Conservation (phyloP, 64 coral and sea anemone genomes). For the Montipora efflorescens region DNA sequence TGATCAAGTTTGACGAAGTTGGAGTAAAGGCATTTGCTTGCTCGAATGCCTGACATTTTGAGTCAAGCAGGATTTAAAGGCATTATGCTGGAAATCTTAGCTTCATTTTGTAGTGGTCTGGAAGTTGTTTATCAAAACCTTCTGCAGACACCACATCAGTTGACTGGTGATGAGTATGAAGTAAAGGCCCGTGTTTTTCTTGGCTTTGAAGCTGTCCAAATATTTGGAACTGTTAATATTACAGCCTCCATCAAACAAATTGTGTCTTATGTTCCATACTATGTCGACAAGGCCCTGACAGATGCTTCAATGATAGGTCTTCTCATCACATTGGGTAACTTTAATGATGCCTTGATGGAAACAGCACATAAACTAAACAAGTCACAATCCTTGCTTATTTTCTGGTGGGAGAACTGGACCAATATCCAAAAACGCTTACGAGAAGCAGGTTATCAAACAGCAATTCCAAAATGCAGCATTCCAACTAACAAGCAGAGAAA, state of each 20-base stretch:
- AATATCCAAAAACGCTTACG: not conserved
- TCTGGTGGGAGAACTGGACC: not conserved
- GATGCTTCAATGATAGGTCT: slow-evolving; percentile 56
- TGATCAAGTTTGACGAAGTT: slow-evolving; percentile 49
- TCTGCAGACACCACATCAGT: slow-evolving; percentile 24
- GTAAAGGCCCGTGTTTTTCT: not conserved
- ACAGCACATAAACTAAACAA: slow-evolving; percentile 42
- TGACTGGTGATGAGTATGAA: slow-evolving; percentile 36
- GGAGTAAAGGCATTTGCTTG: slow-evolving; percentile 44
- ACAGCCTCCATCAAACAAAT: slow-evolving; percentile 61
- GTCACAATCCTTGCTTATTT: slow-evolving; percentile 7
- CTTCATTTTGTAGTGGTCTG: slow-evolving; percentile 30
- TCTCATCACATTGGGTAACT: slow-evolving; percentile 17
- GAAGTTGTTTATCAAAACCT: slow-evolving; percentile 44
- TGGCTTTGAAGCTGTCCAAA: not conserved
- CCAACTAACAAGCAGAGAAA: not conserved
- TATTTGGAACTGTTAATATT: not conserved
- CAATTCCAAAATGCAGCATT: not conserved
- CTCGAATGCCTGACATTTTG: slow-evolving; percentile 14
- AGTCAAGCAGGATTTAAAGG: slow-evolving; percentile 26
- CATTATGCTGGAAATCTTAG: slow-evolving; percentile 38
- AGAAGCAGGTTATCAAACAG: slow-evolving; percentile 25
- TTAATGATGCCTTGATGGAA: slow-evolving; percentile 59
- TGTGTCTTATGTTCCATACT: slow-evolving; percentile 39
- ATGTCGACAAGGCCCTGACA: slow-evolving; percentile 8